Conservation (phyloP, 2,888 invertebrate species). For the Chrysodeixis includens region DNA sequence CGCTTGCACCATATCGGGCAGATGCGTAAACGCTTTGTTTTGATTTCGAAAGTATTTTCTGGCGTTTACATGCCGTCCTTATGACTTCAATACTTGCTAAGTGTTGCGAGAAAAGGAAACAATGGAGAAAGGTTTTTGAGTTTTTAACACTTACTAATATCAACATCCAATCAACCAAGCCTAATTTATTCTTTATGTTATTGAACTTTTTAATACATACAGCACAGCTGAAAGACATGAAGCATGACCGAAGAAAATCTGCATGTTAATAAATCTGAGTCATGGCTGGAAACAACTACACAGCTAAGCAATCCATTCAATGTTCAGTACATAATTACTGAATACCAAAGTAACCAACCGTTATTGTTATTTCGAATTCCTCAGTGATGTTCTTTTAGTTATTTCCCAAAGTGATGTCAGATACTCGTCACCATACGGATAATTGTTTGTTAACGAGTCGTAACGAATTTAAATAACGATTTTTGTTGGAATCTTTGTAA, state of each 20-base stretch:
- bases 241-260: slow-evolving; percentile 65
- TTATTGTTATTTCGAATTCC: slow-evolving; percentile 66
- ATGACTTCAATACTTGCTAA: neutral
- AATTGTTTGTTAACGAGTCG: slow-evolving; percentile 54
- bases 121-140: neutral
- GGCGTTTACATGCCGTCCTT: neutral
- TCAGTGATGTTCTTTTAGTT: slow-evolving; percentile 44
- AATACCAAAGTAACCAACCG: slow-evolving; percentile 64
- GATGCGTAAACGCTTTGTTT: slow-evolving; percentile 14
- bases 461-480: slow-evolving; percentile 57
- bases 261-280: slow-evolving; percentile 70
- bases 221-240: slow-evolving; percentile 43
- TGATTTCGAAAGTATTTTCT: slow-evolving; percentile 16
- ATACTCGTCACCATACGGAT: slow-evolving; percentile 59
- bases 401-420: slow-evolving; percentile 69
- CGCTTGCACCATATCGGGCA: slow-evolving; percentile 10
- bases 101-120: neutral
- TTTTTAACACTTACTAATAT: neutral
- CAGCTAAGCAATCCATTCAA: slow-evolving; percentile 58
- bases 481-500: slow-evolving; percentile 50
- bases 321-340: slow-evolving; percentile 62
- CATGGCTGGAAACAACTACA: slow-evolving; percentile 44
- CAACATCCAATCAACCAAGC: slow-evolving; percentile 1
- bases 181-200: slow-evolving; percentile 54
- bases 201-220: slow-evolving; percentile 59